These are phyloP conservation scores for Marisa cornuarietis DNA, from an alignment of 1,140 invertebrate genomes.

Conservation along the genomic window DNA sequence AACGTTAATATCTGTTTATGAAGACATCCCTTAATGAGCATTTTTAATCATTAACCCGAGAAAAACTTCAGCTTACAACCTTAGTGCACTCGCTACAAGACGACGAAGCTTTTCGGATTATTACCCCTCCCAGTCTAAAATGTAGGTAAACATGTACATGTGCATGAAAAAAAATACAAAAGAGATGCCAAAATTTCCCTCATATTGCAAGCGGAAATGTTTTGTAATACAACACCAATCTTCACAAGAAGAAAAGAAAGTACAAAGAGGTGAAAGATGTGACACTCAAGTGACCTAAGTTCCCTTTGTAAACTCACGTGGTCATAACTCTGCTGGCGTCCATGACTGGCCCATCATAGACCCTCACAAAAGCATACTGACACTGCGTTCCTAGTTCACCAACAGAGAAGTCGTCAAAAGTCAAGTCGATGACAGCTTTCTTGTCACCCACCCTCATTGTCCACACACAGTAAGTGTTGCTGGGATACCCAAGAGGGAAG, in stretches of 20 bases:
- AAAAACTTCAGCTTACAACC: too few species aligned
- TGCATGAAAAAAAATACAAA: too few species aligned
- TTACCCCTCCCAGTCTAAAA: too few species aligned
- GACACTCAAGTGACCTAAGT: too few species aligned
- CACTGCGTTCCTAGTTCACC: neutral
- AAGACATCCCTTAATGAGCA: neutral
- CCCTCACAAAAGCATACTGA: neutral
- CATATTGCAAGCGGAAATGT: too few species aligned
- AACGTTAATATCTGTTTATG: neutral
- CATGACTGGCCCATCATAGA: neutral
- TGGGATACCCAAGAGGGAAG: neutral
- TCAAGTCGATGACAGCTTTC: neutral
- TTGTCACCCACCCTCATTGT: neutral
- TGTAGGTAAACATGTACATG: too few species aligned
- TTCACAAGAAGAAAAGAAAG: too few species aligned
- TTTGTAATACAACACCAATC: too few species aligned
- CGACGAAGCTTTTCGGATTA: neutral
- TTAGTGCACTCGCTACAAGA: neutral
- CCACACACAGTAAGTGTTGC: conserved; percentile 1
- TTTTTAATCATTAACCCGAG: neutral
- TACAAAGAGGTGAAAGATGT: too few species aligned
- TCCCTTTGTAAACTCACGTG: neutral
- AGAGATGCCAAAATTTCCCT: neutral
- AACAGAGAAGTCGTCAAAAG: neutral
- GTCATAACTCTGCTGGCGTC: neutral